Percentiles rank a stretch among this genome's conserved stretches.
Conservation (phyloP, 2,797 vertebrate species). For the Carcharodon carcharias region DNA sequence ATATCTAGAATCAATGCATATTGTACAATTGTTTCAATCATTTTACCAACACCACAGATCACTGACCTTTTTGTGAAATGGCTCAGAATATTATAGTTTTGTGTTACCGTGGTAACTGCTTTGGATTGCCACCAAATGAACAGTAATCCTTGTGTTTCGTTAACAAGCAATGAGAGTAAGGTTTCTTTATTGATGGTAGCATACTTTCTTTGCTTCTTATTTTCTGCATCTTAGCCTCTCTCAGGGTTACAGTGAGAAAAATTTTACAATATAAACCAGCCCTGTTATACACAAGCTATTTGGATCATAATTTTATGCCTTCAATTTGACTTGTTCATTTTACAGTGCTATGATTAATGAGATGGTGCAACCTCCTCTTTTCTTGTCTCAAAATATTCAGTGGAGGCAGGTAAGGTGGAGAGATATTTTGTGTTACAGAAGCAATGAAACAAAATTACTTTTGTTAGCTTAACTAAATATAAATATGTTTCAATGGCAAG, state of each 20-base stretch:
- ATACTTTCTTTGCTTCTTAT: too few species aligned
- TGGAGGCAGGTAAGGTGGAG: background rate
- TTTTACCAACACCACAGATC: background rate
- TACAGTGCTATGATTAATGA: background rate
- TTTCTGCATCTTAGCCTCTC: background rate
- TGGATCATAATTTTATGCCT: background rate
- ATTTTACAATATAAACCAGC: background rate
- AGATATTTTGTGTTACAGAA: background rate
- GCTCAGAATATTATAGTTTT: background rate
- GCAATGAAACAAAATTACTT: background rate
- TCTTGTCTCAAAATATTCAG: background rate
- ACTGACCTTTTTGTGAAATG: conserved; percentile 4
- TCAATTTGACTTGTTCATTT: background rate
- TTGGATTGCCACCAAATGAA: background rate
- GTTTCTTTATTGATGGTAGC: background rate
- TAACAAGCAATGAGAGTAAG: background rate
- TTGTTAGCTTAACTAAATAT: background rate
- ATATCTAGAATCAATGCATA: conserved; percentile 2
- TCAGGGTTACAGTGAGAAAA: background rate
- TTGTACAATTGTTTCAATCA: background rate
- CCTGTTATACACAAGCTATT: background rate
- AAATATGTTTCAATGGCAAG: background rate
- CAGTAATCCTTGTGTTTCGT: background rate
- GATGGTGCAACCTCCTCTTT: background rate
- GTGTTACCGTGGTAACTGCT: background rate